phyloP scores from a whole-genome alignment of 2,797 vertebrate genomes.

The Chloroceryle amazona region DNA sequence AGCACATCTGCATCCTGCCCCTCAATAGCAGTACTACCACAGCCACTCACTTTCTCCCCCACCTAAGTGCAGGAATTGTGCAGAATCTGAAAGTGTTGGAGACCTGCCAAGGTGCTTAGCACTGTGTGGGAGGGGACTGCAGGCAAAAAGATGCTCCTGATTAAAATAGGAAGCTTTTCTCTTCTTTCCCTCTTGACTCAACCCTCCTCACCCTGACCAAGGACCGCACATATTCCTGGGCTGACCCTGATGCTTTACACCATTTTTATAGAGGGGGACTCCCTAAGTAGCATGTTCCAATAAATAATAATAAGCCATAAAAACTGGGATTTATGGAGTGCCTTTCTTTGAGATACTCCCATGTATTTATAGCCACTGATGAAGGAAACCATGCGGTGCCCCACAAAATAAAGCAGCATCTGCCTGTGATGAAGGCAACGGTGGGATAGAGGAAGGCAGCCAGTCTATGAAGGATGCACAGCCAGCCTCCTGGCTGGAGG shows the following conservation, averaged over 20 bases:
- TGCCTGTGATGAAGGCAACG: background rate
- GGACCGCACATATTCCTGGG: background rate
- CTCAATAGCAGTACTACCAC: background rate
- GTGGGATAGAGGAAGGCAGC: background rate
- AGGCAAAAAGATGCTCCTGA: background rate
- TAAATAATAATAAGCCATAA: background rate
- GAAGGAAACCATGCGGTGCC: rapidly evolving
- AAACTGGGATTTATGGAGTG: background rate
- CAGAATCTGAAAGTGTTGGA: background rate
- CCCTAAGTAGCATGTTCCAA: background rate
- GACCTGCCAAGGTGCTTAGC: background rate
- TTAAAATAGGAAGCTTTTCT: background rate
- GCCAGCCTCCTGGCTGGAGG: background rate
- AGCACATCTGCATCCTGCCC: background rate
- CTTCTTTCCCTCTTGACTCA: background rate
- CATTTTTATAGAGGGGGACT: background rate
- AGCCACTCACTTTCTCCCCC: rapidly evolving
- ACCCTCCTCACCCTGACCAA: background rate
- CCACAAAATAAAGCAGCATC: background rate
- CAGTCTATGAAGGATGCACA: background rate
- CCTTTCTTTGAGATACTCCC: background rate
- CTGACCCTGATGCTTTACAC: background rate
- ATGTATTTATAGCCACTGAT: background rate
- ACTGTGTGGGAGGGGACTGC: background rate
- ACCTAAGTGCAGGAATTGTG: background rate